These are phyloP conservation scores for Nannoperca australis DNA, from an alignment of 2,797 vertebrate species.

Conservation along the genomic window DNA sequence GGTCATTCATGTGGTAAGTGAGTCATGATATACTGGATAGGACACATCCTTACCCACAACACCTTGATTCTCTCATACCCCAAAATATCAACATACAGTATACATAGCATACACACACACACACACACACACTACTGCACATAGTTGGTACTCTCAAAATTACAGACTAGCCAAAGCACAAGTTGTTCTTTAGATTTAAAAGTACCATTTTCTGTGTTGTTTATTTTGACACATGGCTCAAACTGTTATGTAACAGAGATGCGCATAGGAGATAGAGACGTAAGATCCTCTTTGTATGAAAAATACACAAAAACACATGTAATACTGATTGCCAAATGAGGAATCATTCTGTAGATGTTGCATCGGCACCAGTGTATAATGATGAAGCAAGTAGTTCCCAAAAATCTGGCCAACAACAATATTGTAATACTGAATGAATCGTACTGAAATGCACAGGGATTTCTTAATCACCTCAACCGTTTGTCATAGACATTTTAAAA, in stretches of 20 bases:
- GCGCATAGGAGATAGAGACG: background rate
- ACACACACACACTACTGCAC: background rate
- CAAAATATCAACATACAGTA: slow-evolving; percentile 47
- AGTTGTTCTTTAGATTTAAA: background rate
- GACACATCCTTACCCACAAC: slow-evolving; percentile 48
- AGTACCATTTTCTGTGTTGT: background rate
- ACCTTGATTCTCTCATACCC: slow-evolving; percentile 33
- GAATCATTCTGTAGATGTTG: slow-evolving; percentile 37
- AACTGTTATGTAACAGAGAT: background rate
- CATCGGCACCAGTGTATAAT: slow-evolving; percentile 36
- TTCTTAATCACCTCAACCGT: background rate
- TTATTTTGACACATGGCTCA: background rate
- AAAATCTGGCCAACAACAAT: slow-evolving; percentile 15
- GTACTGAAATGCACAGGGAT: background rate
- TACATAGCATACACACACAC: background rate
- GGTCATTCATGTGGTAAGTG: slow-evolving; percentile 50
- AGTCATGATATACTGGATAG: slow-evolving; percentile 55
- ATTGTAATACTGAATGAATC: background rate
- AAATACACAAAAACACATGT: slow-evolving; percentile 10
- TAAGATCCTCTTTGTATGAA: background rate
- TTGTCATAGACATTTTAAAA: background rate
- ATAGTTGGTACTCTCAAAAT: slow-evolving; percentile 1
- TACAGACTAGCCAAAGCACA: background rate
- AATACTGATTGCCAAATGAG: slow-evolving; percentile 24
- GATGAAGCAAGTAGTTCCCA: slow-evolving; percentile 48